phyloP scores from a whole-genome alignment of 2,113 vertebrate genomes.

The Pteropus alecto region DNA sequence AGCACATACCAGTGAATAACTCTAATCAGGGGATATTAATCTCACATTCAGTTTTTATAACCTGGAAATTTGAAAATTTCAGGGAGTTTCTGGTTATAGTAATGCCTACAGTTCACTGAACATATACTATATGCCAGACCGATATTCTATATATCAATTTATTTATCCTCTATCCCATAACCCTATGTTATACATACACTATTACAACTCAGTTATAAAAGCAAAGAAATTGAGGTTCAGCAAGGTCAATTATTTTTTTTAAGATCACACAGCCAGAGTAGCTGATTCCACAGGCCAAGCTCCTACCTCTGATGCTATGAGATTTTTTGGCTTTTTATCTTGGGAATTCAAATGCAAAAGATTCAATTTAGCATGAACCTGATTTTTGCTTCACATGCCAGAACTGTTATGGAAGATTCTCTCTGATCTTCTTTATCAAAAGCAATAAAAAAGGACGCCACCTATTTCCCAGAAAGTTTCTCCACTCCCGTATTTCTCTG shows the following conservation, averaged over 20 bases:
- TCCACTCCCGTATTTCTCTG: background rate
- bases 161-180: background rate
- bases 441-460: background rate
- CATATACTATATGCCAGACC: background rate
- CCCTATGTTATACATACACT: background rate
- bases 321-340: background rate
- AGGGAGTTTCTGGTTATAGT: background rate
- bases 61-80: background rate
- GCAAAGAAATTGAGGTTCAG: background rate
- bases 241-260: background rate
- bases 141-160: background rate
- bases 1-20: background rate
- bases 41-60: background rate
- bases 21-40: background rate
- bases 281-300: background rate
- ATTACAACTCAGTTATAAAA: background rate
- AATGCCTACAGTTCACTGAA: background rate
- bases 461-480: slow-evolving; percentile 33
- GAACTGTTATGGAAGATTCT: background rate
- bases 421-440: slow-evolving; percentile 29
- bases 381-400: background rate
- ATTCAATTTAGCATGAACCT: background rate
- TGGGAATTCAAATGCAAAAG: background rate
- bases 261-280: background rate
- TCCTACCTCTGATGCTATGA: background rate